Base-by-base conservation (phyloP, 2,113 vertebrate genomes). In the Myotis davidii region DNA sequence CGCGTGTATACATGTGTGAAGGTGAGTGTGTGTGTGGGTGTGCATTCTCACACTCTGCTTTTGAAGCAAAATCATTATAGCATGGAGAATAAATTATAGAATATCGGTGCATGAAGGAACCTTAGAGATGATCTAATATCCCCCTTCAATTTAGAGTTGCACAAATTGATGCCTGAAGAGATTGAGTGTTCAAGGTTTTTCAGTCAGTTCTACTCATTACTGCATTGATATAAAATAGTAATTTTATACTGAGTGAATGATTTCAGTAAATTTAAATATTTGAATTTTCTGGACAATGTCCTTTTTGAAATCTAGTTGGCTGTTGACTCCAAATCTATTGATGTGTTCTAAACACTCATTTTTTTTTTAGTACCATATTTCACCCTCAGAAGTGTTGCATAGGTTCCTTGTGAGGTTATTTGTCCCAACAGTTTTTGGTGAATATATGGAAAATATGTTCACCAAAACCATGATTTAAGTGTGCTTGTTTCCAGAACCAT, bases 241-340 rank as follows among this genome's bases (percentile, higher is more conserved):
- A 79, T 74, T 95, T 82, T 78, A 94, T 17, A 5, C 20, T 84
- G 56, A 67, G 39, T 74, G 20, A 76, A 37, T 77, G 76, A 84
- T 45, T 85, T 82, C 37, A 61, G 65, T 52, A 64, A 91, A 59
- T 37, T 90, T 88, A 42, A 14, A 77, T 59, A 37, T 91, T 78
- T 81, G 48, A n/a, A 32, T 92, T 94, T 93, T 93, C n/a, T 94
- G 42, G n/a, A 83, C 16, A 77, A 39, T 61, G 61, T 82, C 27
- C 73, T 85, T 94, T 96, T 50, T n/a, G 85, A 96, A 93, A 93
- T 93, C 52, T 88, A 69, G 32, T 82, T 90, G 78, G 25, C 79
- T 45, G 16, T 89, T 67, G 37, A 83, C 39, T 95, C 37, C 5
- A 69, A 94, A 92, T 67, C 45, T 92, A 78, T 67, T 74, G 81